Conservation (phyloP, 2,888 invertebrate species). For the Elysia crispata region DNA sequence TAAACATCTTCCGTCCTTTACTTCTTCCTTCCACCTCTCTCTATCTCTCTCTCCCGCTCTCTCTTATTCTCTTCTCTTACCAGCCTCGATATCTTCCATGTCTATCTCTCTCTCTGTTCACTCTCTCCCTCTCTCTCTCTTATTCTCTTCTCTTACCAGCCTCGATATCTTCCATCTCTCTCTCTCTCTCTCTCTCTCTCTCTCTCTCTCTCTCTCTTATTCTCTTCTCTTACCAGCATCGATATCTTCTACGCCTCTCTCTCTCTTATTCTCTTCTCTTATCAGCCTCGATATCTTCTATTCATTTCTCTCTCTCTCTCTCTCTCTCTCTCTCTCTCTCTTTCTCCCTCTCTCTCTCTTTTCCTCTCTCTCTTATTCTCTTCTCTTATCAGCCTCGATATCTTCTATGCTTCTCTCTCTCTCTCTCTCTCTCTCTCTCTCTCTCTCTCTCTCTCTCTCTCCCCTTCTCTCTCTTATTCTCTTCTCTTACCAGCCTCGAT, state of each 20-base stretch:
- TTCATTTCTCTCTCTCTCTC: not conserved
- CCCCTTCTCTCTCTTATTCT: not conserved
- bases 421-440: not conserved
- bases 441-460: not conserved
- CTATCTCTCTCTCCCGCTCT: no score
- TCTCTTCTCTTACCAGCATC: no score
- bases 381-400: no score
- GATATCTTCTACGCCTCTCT: no score
- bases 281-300: no score
- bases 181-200: conserved; percentile 9
- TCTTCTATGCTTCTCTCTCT: not conserved
- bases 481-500: no score
- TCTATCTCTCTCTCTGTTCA: not conserved
- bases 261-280: no score
- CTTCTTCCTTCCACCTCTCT: no score
- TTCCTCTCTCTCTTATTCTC: no score
- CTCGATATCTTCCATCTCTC: conserved; percentile 6
- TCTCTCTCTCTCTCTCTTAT: not conserved
- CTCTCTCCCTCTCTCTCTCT: not conserved
- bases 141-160: not conserved
- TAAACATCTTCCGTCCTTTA: no score
- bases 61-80: no score
- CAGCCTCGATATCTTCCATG: no score
- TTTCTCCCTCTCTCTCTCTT: not conserved
- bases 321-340: not conserved